A percentile compares a stretch with the other conserved stretches of the same genome.
These are phyloP conservation scores for Antennarius maculatus DNA, from an alignment of 2,797 vertebrate species.

Conservation along the genomic window DNA sequence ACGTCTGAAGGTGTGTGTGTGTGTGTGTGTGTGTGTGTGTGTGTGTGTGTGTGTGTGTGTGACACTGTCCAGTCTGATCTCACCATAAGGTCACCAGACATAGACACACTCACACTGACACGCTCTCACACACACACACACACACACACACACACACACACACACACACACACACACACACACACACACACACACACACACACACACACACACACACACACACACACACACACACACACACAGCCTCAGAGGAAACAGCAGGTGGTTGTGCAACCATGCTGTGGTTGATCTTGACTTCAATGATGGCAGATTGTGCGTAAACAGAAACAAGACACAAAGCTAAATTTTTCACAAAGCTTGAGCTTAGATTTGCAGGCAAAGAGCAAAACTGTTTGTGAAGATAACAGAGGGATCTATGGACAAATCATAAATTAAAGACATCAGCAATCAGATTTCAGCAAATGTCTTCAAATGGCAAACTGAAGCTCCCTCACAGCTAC, in stretches of 20 bases:
- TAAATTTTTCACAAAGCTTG: background rate
- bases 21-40: slow-evolving; percentile 14
- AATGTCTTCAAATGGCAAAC: too few relatives aligned
- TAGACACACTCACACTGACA: background rate
- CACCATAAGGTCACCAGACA: slow-evolving; percentile 25
- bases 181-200: background rate
- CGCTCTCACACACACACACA: too few relatives aligned
- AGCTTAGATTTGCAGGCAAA: background rate
- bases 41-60: slow-evolving; percentile 9
- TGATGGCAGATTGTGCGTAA: slow-evolving; percentile 17
- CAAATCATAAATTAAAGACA: too few relatives aligned
- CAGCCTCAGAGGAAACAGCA: slow-evolving; percentile 3
- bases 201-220: too few relatives aligned
- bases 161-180: background rate
- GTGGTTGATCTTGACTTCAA: background rate
- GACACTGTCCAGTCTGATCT: slow-evolving; percentile 18
- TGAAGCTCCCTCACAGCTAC: too few relatives aligned
- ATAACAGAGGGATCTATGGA: too few relatives aligned
- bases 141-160: background rate
- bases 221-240: background rate
- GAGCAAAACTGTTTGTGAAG: too few relatives aligned
- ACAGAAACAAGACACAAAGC: slow-evolving; percentile 1
- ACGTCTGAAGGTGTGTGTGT: slow-evolving; percentile 24
- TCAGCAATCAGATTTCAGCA: too few relatives aligned
- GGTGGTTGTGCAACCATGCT: slow-evolving; percentile 14